These are phyloP conservation scores for Mus spicilegus DNA, from an alignment of 2,113 vertebrate genomes.

Conservation along the genomic window DNA sequence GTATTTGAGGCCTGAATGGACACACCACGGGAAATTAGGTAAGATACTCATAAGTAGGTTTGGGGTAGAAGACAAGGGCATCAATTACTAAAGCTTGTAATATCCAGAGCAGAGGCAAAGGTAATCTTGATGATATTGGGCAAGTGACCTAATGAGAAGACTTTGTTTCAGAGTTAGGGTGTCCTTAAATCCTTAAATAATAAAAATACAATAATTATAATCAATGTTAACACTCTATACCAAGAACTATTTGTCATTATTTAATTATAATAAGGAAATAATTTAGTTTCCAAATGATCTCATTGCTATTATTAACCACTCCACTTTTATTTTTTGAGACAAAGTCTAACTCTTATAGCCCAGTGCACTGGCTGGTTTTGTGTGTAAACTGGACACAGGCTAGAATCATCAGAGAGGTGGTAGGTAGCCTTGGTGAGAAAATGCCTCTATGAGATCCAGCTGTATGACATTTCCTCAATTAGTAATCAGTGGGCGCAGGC, in stretches of 20 bases:
- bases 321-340: background rate
- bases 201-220: background rate
- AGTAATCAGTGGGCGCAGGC: no score
- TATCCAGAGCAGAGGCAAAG: background rate
- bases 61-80: background rate
- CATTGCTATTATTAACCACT: background rate
- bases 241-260: background rate
- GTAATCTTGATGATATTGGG: background rate
- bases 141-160: background rate
- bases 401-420: background rate
- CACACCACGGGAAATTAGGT: background rate
- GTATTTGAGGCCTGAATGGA: background rate
- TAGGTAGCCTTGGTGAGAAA: background rate
- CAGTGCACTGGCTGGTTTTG: background rate
- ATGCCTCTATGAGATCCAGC: background rate
- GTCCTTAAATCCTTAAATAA: constrained; percentile 6
- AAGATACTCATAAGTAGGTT: background rate
- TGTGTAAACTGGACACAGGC: background rate
- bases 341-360: background rate
- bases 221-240: background rate
- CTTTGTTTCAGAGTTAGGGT: background rate
- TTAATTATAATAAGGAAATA: background rate
- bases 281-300: background rate
- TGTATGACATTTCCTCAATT: background rate
- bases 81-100: background rate